Evolutionary conservation across 2,888 invertebrate genomes (phyloP), one percentile per base, ranked within the genome.

Genomic region (Zaprionus obscuricornis): DNA sequence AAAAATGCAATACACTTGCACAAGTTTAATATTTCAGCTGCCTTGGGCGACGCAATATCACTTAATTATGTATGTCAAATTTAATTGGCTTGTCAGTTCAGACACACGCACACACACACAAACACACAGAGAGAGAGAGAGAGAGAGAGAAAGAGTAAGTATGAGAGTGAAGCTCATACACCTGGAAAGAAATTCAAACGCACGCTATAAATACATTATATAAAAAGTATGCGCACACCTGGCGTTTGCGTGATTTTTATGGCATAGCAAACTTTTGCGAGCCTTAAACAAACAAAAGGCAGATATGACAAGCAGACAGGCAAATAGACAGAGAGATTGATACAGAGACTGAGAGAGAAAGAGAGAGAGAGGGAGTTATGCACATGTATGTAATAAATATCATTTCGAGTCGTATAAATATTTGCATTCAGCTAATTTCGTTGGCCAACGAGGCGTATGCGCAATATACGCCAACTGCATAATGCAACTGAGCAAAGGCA

Each of bases 11-110:
- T 81, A 59, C 67, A 56, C 58, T 63, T 51, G 62, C 36, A 51
- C 52, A 22, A 24, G 0, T 33, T 57, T 57, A 72, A 51, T 65
- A 50, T 79, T 76, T 73, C 46, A 60, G 27, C 43, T 71, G 50
- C 55, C 58, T 64, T 52, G 34, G 45, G 52, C 46, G 26, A 26
- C 60, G 39, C 66, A 64, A 60, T 50, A 42, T 31, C 69, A 67
- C 62, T 71, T 75, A 79, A 79, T 84, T 76, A 82, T 76, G 63
- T 75, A 73, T 84, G 82, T 81, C 82, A 82, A 70, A 69, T 74
- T 81, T 84, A 82, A 82, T 82, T 84, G 85, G 81, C 85, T 68
- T 82, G 81, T 81, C 83, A 73, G 78, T 68, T 60, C 49, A 17
- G 55, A 40, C 54, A 52, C 43, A 47, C 36, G 62, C 22, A 39